Evolutionary conservation across 35 echinoderm and acorn worm species (phyloP), one percentile per base, ranked within the genome.

Genomic region (Amphiura filiformis): DNA sequence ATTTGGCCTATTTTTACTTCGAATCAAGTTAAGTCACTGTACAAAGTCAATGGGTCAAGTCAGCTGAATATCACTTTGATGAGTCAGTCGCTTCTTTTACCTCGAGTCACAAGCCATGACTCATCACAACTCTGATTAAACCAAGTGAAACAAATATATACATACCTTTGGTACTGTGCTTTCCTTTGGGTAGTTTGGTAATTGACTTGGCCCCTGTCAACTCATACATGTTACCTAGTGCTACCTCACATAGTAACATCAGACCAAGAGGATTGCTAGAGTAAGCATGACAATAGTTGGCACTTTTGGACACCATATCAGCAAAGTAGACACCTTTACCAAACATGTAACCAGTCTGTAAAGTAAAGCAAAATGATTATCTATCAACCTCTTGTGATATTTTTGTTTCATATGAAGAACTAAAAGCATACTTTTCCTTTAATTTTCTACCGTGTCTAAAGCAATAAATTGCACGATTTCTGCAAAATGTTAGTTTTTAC

Each of bases 311-410:
- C 20, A 92, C 90, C 96, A 99, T 99, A 41, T 99, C 96, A 26
- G 96, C 96, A 93, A 99, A 99, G 88, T 99, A 99, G 7, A 99
- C 79, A 32, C 96, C 96, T 90, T 99, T 99, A 76, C 96, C 96
- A 88, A 99, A 99, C 96, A 99, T 99, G 87, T 99, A 99, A 37
- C 96, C 96, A 56, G 96, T 99, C 96, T 99, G 96, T n/a, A n/a
- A n/a, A n/a, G n/a, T n/a, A 0, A 65, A 70, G 9, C 61, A 70
- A 70, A 30, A 70, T 11, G 44, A 52, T 20, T 11, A 52, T 11
- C 20, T 11, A 52, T 52, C 26, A 77, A n/a, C n/a, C n/a, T n/a
- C n/a, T n/a, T n/a, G n/a, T n/a, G n/a, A n/a, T n/a, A n/a, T n/a
- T 13, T 61, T 61, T n/a, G 13, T 15, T 61, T 61, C 56, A 15